Base-by-base conservation (phyloP, 2,888 invertebrate species). In the Elaeidobius kamerunicus region DNA sequence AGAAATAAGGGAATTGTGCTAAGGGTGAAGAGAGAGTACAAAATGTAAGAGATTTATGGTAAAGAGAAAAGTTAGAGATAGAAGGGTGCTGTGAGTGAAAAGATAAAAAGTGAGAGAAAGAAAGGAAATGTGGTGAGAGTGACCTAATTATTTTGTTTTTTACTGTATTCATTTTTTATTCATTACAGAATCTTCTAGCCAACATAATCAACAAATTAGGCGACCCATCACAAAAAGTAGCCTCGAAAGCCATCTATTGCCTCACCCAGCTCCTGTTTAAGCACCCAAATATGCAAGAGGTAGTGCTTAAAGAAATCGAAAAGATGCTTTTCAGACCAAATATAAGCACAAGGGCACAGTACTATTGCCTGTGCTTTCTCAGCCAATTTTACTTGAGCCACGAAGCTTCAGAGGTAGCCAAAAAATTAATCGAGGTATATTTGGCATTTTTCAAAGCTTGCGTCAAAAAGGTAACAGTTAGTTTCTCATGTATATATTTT, bases 391-490 rank as follows among this genome's bases (percentile, higher is more conserved):
- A 83, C 56, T 75, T 94, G 30, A 82, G 81, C 4, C 81, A 83
- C 47, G 83, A 86, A 2, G 88, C 91, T 60, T 75, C 77, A 2
- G 79, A 83, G 40, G 79, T 95, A 12, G 93, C 97, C 0, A 83
- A 84, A 61, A 86, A 84, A 62, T 76, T 99, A 23, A 88, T 99
- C 36, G 80, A 86, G 58, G 87, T 98, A 42, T 99, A 98, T 72
- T 93, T 99, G 70, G 85, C 91, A 0, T 92, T 98, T 70, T 99
- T 99, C 76, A 95, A 94, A 75, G 88, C 92, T 41, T 84, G 88
- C 50, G 83, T 93, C 3, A 91, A 93, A 69, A 85, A 83, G 77
- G 85, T 84, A 63, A 62, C 62, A 28, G 12, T 30, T 30, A 23
- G 23, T 23, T 4, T 23, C 9, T 4, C n/a, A n/a, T n/a, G n/a